These are phyloP conservation scores for Petrolisthes cinctipes DNA, from an alignment of 2,888 invertebrate genomes.

Conservation along the genomic window DNA sequence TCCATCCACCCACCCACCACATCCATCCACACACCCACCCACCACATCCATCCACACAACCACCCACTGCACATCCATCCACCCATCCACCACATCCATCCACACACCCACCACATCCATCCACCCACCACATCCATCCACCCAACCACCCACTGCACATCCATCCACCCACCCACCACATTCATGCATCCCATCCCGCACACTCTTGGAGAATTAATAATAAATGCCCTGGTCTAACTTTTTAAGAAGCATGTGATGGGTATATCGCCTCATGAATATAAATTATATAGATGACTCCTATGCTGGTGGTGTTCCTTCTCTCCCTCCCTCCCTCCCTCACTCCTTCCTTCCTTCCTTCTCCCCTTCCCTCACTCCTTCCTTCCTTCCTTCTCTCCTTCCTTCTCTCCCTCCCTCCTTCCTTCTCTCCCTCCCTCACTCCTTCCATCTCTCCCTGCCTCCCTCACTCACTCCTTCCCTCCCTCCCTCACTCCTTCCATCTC, in stretches of 20 bases:
- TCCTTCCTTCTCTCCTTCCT: neutral
- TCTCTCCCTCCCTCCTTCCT: neutral
- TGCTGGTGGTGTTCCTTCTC: neutral
- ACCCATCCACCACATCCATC: neutral
- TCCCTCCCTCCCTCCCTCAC: neutral
- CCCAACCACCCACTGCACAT: neutral
- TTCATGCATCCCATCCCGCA: no score
- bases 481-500: neutral
- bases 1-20: neutral
- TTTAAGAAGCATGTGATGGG: slow-evolving; percentile 42
- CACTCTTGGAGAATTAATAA: slow-evolving; percentile 40
- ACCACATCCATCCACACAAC: neutral
- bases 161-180: neutral
- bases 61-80: neutral
- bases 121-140: neutral
- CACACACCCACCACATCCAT: neutral
- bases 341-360: neutral
- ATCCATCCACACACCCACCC: neutral
- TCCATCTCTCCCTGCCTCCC: neutral
- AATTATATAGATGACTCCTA: slow-evolving; percentile 44
- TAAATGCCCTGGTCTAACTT: slow-evolving; percentile 40
- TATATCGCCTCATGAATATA: slow-evolving; percentile 52
- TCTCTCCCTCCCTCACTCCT: slow-evolving; percentile 4
- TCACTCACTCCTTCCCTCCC: neutral
- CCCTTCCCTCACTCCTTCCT: neutral